A percentile compares a stretch with the other conserved stretches of the same genome.
Evolutionary conservation across 2,797 vertebrate genomes (phyloP).

Genomic region (Pseudochromis fuscus): DNA sequence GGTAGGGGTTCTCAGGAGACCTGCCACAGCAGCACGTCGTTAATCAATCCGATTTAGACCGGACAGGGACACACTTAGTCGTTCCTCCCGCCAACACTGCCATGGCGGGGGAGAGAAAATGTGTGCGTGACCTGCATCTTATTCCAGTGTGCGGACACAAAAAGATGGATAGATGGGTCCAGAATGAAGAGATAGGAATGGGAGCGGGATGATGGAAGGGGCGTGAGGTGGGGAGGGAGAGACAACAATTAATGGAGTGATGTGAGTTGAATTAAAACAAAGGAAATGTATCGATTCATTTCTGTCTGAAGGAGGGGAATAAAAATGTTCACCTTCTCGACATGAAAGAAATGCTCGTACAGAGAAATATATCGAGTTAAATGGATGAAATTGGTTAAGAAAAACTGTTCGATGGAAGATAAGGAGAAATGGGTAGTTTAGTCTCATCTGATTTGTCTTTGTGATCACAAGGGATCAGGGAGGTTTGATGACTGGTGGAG

Average conservation of each 20-base stretch:
- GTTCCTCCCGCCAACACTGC: constrained; percentile 75
- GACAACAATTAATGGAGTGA: constrained; percentile 84
- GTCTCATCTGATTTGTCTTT: constrained; percentile 60
- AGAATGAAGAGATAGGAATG: constrained; percentile 77
- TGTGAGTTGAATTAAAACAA: constrained; percentile 85
- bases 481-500: constrained; percentile 50
- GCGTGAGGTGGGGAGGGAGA: constrained; percentile 63
- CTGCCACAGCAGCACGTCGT: constrained; percentile 80
- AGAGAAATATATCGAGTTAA: constrained; percentile 52
- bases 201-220: constrained; percentile 74
- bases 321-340: constrained; percentile 61
- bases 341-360: constrained; percentile 33
- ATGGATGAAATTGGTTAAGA: constrained; percentile 49
- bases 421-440: constrained; percentile 52
- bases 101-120: constrained; percentile 67
- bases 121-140: constrained; percentile 87
- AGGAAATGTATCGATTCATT: constrained; percentile 77
- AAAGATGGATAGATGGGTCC: constrained; percentile 83
- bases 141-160: constrained; percentile 70
- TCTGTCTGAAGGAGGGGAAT: constrained; percentile 52
- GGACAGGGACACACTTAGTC: constrained; percentile 86
- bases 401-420: constrained; percentile 33
- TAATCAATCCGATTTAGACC: constrained; percentile 88
- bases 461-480: constrained; percentile 50
- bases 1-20: constrained; percentile 79